A percentile compares a stretch with the other conserved stretches of the same genome.
phyloP scores from a whole-genome alignment of 2,797 vertebrate genomes.

The Microtus californicus region DNA sequence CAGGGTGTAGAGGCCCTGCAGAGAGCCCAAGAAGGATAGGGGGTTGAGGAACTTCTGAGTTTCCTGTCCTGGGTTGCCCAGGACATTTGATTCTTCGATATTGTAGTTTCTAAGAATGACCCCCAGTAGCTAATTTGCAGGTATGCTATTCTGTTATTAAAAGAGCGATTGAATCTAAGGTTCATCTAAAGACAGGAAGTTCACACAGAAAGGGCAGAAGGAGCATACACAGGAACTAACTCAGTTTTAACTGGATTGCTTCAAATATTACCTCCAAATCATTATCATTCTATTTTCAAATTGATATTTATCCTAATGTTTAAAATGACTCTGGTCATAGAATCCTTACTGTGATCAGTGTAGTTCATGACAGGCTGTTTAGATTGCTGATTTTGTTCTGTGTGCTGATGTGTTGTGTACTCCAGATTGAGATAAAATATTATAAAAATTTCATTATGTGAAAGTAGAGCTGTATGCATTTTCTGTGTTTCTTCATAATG shows the following conservation, averaged over 20 bases:
- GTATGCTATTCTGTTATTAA: neutral
- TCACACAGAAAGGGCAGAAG: neutral
- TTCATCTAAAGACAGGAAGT: neutral
- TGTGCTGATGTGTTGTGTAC: neutral
- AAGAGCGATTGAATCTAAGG: neutral
- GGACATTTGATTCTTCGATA: too few relatives aligned
- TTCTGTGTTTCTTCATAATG: neutral
- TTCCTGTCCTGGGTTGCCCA: too few relatives aligned
- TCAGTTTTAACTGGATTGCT: neutral
- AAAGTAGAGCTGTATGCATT: neutral
- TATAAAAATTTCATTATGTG: neutral
- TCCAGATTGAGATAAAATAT: neutral
- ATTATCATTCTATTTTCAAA: neutral
- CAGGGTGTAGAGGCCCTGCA: too few relatives aligned
- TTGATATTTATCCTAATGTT: neutral
- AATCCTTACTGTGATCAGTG: neutral
- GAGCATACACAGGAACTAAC: neutral
- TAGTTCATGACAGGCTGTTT: neutral
- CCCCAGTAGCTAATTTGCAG: neutral
- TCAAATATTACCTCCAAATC: neutral
- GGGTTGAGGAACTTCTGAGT: too few relatives aligned
- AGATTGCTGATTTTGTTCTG: neutral
- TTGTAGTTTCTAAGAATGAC: neutral
- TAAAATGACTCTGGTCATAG: neutral
- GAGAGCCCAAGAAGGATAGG: too few relatives aligned